Evolutionary conservation across 64 coral and sea anemone species (phyloP).

Genomic region (Anthopleura sola): DNA sequence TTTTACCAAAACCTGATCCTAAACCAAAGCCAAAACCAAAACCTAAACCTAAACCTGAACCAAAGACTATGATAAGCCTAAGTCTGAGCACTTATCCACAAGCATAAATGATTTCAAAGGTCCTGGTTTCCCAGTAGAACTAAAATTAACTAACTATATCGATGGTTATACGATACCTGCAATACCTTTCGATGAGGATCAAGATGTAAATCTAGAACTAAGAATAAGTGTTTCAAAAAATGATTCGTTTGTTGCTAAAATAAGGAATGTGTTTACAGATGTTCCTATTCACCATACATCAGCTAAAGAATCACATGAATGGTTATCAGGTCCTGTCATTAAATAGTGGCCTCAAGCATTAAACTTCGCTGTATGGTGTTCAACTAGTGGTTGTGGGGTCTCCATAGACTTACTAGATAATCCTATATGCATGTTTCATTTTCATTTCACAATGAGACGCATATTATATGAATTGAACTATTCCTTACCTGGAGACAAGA

Average conservation of each 20-base stretch:
- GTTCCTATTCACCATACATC: background rate
- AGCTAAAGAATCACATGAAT: background rate
- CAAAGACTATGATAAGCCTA: too few relatives aligned
- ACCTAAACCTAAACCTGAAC: too few relatives aligned
- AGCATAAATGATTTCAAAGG: background rate
- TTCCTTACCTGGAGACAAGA: background rate
- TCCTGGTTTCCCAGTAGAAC: background rate
- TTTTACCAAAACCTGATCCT: too few relatives aligned
- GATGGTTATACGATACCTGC: background rate
- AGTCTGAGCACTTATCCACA: too few relatives aligned
- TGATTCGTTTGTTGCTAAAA: background rate
- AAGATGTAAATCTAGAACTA: background rate
- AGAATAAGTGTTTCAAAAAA: background rate
- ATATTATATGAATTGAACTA: background rate
- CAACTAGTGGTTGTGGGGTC: conserved; percentile 29
- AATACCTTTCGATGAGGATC: background rate
- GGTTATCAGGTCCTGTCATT: background rate
- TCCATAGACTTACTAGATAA: background rate
- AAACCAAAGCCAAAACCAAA: too few relatives aligned
- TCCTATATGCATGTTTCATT: background rate
- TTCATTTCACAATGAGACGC: conserved; percentile 13
- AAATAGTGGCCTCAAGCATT: conserved; percentile 28
- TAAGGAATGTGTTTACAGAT: background rate
- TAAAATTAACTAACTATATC: background rate
- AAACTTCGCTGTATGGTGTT: conserved; percentile 41